phyloP scores from a whole-genome alignment of 2,797 vertebrate genomes.

The Pseudochirops cupreus region DNA sequence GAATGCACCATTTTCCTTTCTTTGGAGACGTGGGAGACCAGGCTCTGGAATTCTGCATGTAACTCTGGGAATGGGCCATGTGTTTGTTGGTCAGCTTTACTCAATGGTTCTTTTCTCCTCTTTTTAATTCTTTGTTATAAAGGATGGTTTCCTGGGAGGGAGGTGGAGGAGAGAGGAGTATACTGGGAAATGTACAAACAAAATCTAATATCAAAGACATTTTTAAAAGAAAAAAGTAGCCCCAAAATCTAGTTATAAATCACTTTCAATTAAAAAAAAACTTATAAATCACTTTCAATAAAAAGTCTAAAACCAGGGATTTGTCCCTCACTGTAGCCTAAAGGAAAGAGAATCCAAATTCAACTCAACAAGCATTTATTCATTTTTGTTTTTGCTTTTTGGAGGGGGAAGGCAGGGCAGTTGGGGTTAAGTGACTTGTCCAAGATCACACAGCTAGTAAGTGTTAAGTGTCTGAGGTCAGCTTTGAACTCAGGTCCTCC shows the following conservation, averaged over 20 bases:
- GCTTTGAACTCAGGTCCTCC: no score
- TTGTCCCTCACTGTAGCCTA: neutral
- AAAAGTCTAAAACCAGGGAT: neutral
- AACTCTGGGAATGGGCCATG: neutral
- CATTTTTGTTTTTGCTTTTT: no score
- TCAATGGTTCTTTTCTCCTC: neutral
- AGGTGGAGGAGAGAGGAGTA: neutral
- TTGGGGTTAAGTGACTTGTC: no score
- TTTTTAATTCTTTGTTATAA: neutral
- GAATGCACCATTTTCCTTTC: neutral
- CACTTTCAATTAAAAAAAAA: neutral
- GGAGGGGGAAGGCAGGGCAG: no score
- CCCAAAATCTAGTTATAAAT: neutral
- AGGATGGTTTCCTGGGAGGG: neutral
- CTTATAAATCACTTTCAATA: neutral
- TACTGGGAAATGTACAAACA: neutral
- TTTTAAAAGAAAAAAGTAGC: neutral
- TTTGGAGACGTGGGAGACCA: neutral
- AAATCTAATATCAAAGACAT: neutral
- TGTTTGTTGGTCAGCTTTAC: neutral
- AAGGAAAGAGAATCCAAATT: neutral
- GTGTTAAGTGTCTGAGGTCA: no score
- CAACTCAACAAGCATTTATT: neutral
- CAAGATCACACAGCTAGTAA: no score
- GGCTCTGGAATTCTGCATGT: neutral